Base-by-base conservation (phyloP, 2,888 invertebrate species). In the Acanthococcus lagerstroemiae region DNA sequence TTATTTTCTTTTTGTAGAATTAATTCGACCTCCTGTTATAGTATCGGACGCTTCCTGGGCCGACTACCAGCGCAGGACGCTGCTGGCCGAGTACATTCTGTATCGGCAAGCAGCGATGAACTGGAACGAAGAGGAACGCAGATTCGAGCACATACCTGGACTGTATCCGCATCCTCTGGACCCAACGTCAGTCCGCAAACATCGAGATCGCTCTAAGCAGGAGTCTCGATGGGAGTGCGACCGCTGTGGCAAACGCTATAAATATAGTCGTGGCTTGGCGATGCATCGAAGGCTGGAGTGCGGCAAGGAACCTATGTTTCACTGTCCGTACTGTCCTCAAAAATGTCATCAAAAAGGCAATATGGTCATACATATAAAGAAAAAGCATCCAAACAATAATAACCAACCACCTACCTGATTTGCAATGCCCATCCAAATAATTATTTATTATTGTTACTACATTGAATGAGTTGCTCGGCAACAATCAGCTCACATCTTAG, bases 321-420 rank as follows among this genome's bases (percentile, higher is more conserved):
- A 78, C 69, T 81, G 81, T 71, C 76, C 77, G 54, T 72, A 78
- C 65, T 81, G 81, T 70, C 75, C 77, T 19, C 69, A 71, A 45
- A 69, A 69, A 54, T 70, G 71, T 45, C 72, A 71, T 9, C 71
- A 71, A 48, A 69, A 69, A 25, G 69, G 69, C n/a, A 70, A 71
- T 54, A 70, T 70, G 70, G 70, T 70, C n/a, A 70, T 70, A 55
- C 70, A 70, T 56, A 70, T 70, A 45, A 69, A 69, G 67, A 70
- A 70, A 65, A 70, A 70, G 66, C 70, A 70, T 48, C 69, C 70
- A n/a, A 66, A 68, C 17, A 66, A 56, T 56, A 66, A 56, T 21
- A 66, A 56, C 7, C 50, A 56, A 37, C 56, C 66, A 19, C 48
- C 66, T 30, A 56, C 66, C 19, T 66, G 56, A 66, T 1, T 37